These are phyloP conservation scores for Nemapogon koenigi DNA, from an alignment of 2,888 invertebrate genomes.

Conservation along the genomic window DNA sequence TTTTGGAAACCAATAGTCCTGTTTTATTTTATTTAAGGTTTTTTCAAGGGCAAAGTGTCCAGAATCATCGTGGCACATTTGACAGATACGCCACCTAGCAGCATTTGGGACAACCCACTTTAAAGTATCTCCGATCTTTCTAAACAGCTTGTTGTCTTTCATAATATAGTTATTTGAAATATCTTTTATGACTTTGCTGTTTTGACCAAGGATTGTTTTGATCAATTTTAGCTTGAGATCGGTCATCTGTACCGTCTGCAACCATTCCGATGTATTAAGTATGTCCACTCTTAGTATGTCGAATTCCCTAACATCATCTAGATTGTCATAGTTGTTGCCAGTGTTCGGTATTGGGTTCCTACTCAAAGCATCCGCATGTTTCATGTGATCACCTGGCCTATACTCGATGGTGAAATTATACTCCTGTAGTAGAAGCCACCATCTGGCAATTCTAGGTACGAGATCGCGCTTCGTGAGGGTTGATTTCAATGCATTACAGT, in stretches of 20 bases:
- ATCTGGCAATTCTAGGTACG: conserved; percentile 9
- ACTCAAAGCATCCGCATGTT: conserved; percentile 8
- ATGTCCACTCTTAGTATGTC: conserved; percentile 1
- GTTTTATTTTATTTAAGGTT: conserved; percentile 13
- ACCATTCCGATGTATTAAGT: conserved; percentile 13
- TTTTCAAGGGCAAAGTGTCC: conserved; percentile 16
- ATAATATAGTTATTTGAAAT: conserved; percentile 11
- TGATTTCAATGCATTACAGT: conserved; percentile 22
- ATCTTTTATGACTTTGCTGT: conserved; percentile 7
- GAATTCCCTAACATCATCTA: neutral
- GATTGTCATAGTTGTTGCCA: neutral
- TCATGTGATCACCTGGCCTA: conserved; percentile 2
- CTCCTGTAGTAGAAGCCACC: conserved; percentile 7
- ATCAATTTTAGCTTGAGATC: conserved; percentile 5
- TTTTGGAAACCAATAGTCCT: conserved; percentile 17
- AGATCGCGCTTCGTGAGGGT: conserved; percentile 21
- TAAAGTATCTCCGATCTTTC: conserved; percentile 11
- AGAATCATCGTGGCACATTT: conserved; percentile 15
- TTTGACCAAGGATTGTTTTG: conserved; percentile 5
- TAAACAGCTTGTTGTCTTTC: conserved; percentile 11
- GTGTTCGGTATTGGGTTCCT: neutral
- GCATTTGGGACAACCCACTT: conserved; percentile 14
- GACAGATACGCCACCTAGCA: conserved; percentile 15
- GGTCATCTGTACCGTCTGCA: conserved; percentile 11
- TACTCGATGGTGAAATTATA: conserved; percentile 6